A percentile compares a stretch with the other conserved stretches of the same genome.
These are phyloP conservation scores for Sorex fumeus DNA, from an alignment of 2,113 vertebrate species.

Conservation along the genomic window DNA sequence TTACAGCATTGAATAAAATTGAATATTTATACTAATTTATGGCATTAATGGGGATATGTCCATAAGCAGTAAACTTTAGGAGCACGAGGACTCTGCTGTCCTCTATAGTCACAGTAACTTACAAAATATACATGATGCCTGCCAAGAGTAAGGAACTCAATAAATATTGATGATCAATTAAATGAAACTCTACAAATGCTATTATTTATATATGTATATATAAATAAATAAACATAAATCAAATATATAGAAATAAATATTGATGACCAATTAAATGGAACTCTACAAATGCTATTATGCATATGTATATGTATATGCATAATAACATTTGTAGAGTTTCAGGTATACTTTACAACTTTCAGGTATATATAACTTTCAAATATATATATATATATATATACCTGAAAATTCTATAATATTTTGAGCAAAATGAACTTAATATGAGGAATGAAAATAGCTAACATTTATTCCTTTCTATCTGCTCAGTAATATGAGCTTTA, in stretches of 20 bases:
- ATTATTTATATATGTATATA: background rate
- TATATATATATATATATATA: background rate
- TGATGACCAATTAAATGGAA: too few species aligned
- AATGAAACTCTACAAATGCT: slow-evolving; percentile 19
- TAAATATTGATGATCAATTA: background rate
- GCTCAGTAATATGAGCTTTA: background rate
- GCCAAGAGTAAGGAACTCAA: background rate
- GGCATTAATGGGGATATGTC: background rate
- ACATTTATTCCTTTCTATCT: background rate
- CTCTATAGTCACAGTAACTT: background rate
- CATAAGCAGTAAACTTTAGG: background rate
- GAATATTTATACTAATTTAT: background rate
- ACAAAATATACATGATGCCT: background rate
- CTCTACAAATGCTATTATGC: too few species aligned
- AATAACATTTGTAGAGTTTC: too few species aligned
- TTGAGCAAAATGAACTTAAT: background rate
- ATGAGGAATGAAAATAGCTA: background rate
- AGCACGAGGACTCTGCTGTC: background rate
- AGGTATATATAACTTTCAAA: too few species aligned
- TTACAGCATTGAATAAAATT: background rate
- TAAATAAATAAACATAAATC: too few species aligned
- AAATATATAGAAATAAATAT: too few species aligned
- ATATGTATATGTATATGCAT: too few species aligned
- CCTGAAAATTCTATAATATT: background rate
- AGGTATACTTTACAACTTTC: too few species aligned